Percentiles rank a stretch among this genome's conserved stretches.
phyloP scores from a whole-genome alignment of 2,113 vertebrate species.

The Nerophis lumbriciformis region DNA sequence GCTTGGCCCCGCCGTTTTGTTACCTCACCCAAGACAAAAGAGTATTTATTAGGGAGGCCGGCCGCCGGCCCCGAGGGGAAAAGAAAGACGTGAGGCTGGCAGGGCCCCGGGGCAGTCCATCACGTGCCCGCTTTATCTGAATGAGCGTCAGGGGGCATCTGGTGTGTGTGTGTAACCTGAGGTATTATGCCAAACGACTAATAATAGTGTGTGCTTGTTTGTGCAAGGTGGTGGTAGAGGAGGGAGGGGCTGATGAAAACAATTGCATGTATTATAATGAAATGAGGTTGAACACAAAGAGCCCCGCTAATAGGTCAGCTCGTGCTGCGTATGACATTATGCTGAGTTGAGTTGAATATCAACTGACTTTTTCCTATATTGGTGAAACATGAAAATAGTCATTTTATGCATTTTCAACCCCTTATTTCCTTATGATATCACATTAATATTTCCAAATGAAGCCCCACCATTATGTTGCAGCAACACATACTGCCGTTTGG shows the following conservation, averaged over 20 bases:
- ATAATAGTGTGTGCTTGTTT: constrained; percentile 29
- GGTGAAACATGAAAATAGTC: too few relatives aligned
- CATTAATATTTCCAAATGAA: too few relatives aligned
- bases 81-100: constrained; percentile 66
- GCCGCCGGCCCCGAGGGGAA: constrained; percentile 53
- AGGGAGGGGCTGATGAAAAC: constrained; percentile 38
- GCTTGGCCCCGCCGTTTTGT: constrained; percentile 62
- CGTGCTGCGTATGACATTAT: background rate
- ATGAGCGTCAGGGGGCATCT: constrained; percentile 65
- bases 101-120: constrained; percentile 48
- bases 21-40: constrained; percentile 72
- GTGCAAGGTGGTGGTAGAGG: constrained; percentile 9
- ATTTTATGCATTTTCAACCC: too few relatives aligned
- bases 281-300: constrained; percentile 38
- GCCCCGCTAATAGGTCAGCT: background rate
- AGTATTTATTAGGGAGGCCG: constrained; percentile 70
- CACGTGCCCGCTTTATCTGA: constrained; percentile 62
- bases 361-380: too few relatives aligned
- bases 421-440: background rate
- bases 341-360: background rate
- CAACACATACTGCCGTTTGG: background rate
- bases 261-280: constrained; percentile 53
- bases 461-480: background rate
- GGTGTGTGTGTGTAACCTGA: constrained; percentile 52
- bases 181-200: constrained; percentile 57